Base-by-base conservation (phyloP, 2,113 vertebrate genomes). In the Semicossyphus pulcher region DNA sequence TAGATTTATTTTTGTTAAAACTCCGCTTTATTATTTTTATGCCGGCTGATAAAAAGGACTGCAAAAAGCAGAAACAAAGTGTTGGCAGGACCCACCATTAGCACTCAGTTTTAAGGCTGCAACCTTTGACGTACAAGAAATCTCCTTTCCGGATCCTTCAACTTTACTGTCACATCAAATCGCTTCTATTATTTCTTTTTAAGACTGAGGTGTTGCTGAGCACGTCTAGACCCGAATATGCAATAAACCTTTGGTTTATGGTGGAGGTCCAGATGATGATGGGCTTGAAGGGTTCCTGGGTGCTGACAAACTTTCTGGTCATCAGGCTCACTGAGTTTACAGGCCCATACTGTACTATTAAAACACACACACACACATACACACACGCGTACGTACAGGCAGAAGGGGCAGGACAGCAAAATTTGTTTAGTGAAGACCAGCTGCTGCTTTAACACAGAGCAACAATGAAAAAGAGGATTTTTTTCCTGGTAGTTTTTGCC, bases 311-410 rank as follows among this genome's bases (percentile, higher is more conserved):
- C 72, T 26, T 88, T 78, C 53, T 74, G 72, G 66, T 81, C 81
- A 88, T 89, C 86, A 84, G 82, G 58, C 67, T 89, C 67, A 65
- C 78, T 68, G 78, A 62, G 47, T 89, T 90, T 88, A 90, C 41
- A 65, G 72, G 75, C 47, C 83, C 64, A 70, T 21, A 11, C 41
- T 82, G 85, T 60, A 23, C 76, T 51, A 78, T 86, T 79, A 78
- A 82, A 48, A 20, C 32, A 70, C 72, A 48, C 51, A 54, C 49
- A 68, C 44, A 47, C 56, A 39, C 57, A 59, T 58, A 69, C 62
- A 29, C 37, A 10, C 16, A 57, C 18, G 23, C 20, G 25, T 48
- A 32, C 68, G 56, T 37, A 61, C 61, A 52, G 25, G 4, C 54
- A 51, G 12, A 68, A n/a, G 16, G 25, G 15, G 4, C 26, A 60